phyloP scores from a whole-genome alignment of 1,140 invertebrate species.

The Paracyclopina nana region DNA sequence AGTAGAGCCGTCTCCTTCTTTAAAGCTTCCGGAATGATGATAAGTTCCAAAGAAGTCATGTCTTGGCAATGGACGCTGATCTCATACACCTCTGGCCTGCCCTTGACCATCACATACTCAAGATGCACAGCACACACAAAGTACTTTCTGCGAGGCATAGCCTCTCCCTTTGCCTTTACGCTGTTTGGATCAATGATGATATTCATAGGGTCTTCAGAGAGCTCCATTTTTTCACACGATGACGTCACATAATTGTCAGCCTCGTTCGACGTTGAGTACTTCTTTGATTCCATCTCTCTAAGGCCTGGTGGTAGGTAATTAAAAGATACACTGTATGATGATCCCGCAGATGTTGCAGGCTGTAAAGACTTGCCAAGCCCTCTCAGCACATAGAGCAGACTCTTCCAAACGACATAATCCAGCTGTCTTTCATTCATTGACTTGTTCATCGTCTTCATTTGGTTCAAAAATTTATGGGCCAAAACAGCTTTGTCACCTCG shows the following conservation, averaged over 20 bases:
- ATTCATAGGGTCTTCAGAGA: neutral
- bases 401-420: neutral
- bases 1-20: constrained; percentile 1
- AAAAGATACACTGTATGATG: constrained; percentile 1
- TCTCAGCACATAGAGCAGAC: constrained; percentile 3
- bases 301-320: constrained; percentile 13
- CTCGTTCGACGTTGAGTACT: neutral
- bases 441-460: too few species aligned
- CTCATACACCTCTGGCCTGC: constrained; percentile 7
- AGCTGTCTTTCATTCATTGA: constrained; percentile 1
- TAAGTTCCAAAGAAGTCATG: constrained; percentile 1
- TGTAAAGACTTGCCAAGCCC: neutral
- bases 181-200: neutral
- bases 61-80: neutral
- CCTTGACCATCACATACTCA: constrained; percentile 1
- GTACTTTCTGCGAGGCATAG: constrained; percentile 4
- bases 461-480: too few species aligned
- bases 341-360: neutral
- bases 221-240: neutral
- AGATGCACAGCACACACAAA: neutral
- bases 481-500: too few species aligned
- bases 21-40: neutral
- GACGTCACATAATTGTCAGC: neutral
- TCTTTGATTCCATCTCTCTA: constrained; percentile 4
- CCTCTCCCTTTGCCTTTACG: neutral